Percentiles rank a stretch among this genome's conserved stretches.
phyloP scores from a whole-genome alignment of 2,888 invertebrate species.

The Beris morrisii region DNA sequence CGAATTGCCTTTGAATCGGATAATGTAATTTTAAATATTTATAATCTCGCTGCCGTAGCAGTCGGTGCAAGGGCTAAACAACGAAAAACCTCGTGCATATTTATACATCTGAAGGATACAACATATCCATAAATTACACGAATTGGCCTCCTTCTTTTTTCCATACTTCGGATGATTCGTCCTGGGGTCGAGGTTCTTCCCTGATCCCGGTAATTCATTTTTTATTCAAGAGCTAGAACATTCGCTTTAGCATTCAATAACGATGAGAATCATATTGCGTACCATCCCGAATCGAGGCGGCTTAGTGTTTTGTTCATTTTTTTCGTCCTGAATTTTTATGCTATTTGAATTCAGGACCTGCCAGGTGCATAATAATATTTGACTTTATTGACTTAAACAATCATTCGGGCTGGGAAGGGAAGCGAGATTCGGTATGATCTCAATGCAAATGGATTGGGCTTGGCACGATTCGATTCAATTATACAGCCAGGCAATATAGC shows the following conservation, averaged over 20 bases:
- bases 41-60: slow-evolving; percentile 34
- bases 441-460: neutral
- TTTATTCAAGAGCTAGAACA: neutral
- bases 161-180: slow-evolving; percentile 10
- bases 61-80: neutral
- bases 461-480: slow-evolving; percentile 1
- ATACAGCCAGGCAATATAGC: neutral
- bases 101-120: slow-evolving; percentile 13
- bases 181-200: neutral
- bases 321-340: no score
- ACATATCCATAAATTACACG: slow-evolving; percentile 24
- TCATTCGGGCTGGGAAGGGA: no score
- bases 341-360: no score
- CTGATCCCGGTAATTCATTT: slow-evolving; percentile 6
- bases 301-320: no score
- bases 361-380: neutral
- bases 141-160: slow-evolving; percentile 8
- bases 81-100: slow-evolving; percentile 22
- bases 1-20: slow-evolving; percentile 4
- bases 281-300: neutral
- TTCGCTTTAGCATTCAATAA: neutral
- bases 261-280: neutral
- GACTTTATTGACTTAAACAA: neutral
- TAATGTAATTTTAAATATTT: slow-evolving; percentile 44
- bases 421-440: no score